phyloP scores from a whole-genome alignment of 2,888 invertebrate species.

The Melieria picta region DNA sequence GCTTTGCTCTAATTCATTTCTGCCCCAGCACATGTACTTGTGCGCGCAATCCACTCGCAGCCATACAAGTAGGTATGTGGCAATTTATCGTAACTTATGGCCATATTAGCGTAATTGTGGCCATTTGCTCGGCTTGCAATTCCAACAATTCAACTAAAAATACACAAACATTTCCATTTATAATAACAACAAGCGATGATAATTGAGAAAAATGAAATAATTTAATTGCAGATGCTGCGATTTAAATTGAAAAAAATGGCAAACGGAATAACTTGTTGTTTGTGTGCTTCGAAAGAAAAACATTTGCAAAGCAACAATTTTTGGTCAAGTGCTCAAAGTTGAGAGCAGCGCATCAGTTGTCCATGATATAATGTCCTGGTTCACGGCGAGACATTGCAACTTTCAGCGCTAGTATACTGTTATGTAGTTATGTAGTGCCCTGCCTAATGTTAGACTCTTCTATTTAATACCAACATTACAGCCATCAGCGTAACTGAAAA shows the following conservation, averaged over 20 bases:
- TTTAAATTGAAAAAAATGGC: conserved; percentile 21
- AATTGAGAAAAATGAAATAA: conserved; percentile 9
- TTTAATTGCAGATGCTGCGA: conserved; percentile 19
- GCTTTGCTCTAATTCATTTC: conserved; percentile 40
- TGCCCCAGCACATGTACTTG: conserved; percentile 8
- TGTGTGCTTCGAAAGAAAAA: conserved; percentile 21
- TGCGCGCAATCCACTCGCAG: background rate
- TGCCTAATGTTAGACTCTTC: too few relatives aligned
- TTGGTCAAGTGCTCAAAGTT: conserved; percentile 35
- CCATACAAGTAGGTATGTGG: conserved; percentile 11
- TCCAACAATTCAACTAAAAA: background rate
- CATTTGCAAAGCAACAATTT: conserved; percentile 33
- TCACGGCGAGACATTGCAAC: background rate
- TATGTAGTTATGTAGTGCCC: background rate
- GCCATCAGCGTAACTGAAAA: background rate
- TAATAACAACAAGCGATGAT: conserved; percentile 23
- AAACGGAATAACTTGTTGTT: background rate
- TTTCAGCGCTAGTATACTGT: background rate
- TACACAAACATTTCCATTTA: conserved; percentile 13
- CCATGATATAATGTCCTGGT: too few relatives aligned
- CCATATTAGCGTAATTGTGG: conserved; percentile 35
- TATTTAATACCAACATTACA: too few relatives aligned
- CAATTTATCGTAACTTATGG: conserved; percentile 31
- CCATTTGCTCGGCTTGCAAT: conserved; percentile 23
- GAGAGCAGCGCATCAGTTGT: background rate